These are phyloP conservation scores for Luehdorfia chinensis DNA, from an alignment of 1,140 invertebrate species.

Conservation along the genomic window DNA sequence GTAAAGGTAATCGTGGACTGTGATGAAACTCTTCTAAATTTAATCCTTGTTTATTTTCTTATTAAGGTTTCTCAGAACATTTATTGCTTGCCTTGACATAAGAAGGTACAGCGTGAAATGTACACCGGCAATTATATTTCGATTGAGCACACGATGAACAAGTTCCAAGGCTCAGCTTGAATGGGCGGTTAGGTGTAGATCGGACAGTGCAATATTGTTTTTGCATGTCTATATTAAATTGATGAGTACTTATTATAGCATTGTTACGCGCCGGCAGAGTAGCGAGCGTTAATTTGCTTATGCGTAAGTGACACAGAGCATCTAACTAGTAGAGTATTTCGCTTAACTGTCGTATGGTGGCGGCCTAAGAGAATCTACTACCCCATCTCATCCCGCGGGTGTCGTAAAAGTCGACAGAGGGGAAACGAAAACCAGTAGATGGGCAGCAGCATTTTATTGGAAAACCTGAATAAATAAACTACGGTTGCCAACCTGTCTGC, in stretches of 20 bases:
- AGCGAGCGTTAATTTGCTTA: background rate
- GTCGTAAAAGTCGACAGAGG: too few relatives aligned
- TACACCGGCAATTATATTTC: conserved; percentile 11
- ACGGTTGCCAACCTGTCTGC: too few relatives aligned
- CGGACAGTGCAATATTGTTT: conserved; percentile 12
- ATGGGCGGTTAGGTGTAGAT: too few relatives aligned
- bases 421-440: too few relatives aligned
- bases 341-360: too few relatives aligned
- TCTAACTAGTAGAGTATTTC: background rate
- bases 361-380: too few relatives aligned
- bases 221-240: conserved; percentile 1
- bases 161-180: conserved; percentile 6
- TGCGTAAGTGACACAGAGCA: background rate
- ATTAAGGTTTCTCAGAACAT: conserved; percentile 6
- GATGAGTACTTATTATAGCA: conserved; percentile 8
- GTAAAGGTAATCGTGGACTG: too few relatives aligned
- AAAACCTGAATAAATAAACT: too few relatives aligned
- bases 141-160: conserved; percentile 4
- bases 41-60: conserved; percentile 3
- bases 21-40: too few relatives aligned
- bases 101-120: conserved; percentile 7
- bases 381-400: too few relatives aligned
- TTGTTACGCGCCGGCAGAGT: background rate
- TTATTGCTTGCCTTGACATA: conserved; percentile 10
- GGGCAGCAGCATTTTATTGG: too few relatives aligned